Base-by-base conservation (phyloP, 1,140 invertebrate species). In the Lordiphosa collinella region DNA sequence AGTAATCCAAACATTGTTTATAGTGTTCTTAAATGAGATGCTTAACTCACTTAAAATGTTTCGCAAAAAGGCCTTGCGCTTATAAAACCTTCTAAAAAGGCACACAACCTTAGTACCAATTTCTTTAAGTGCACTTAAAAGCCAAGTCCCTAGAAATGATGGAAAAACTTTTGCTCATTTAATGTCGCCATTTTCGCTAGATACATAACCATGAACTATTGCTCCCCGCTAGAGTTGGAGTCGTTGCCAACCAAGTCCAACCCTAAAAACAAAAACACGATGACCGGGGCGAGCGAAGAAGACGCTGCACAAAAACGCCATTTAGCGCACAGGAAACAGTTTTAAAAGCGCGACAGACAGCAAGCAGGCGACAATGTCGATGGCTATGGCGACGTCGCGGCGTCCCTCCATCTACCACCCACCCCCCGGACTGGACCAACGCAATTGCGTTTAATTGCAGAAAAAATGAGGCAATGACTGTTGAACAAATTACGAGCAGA, bases 401-500 rank as follows among this genome's bases (percentile, higher is more conserved):
- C 64, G 51, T 18, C 14, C 9, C 2, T 50, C 22, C 22, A 25
- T 5, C 22, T 7, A 1, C 4, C 22, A 25, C 22, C 22, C 22
- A 25, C 0, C 5, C 22, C 22, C 5, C 6, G 5, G 22, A 7
- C 22, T 40, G 54, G 18, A 50, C 37, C 57, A 76, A 73, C 78
- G 78, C 78, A 73, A 84, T 73, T 78, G 78, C 78, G 72, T 78
- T 82, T 82, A 82, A 82, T 82, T 82, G 78, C 78, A 64, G 46
- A 14, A 36, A 61, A 31, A 55, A 38, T 34, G 38, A 13, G 57
- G 35, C 52, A 63, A 41, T 34, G 64, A 60, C 67, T 82, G 66
- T 51, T 51, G 51, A 59, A 65, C 78, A 76, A 82, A 78, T 78
- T 78, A 68, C 61, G 57, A 64, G 56, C 63, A 44, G 41, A 53